Evolutionary conservation across 2,888 invertebrate species (phyloP), one percentile per base, ranked within the genome.

Genomic region (Drosophila phalerata): DNA sequence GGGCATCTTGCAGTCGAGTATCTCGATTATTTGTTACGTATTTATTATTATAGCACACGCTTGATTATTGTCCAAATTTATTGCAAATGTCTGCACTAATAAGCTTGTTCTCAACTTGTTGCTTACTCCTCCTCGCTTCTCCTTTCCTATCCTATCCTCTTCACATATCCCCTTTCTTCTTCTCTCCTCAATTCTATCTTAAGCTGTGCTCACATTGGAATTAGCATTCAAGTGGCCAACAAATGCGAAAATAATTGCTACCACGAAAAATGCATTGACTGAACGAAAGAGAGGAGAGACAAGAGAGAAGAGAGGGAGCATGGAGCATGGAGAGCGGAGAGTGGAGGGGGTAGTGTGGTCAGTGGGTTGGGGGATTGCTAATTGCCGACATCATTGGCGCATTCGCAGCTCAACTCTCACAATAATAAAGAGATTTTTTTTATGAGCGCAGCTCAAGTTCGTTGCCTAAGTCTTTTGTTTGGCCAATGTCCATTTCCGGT

Each of bases 181-280:
- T 45, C 43, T 22, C 57, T 42, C 17, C 19, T 11, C 6, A 1
- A 2, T 11, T 5, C 22, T 43, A 3, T 1, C 4, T 19, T 19
- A 10, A 19, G 42, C 15, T 28, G 10, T 47, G 45, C 15, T 32
- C 52, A 40, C 67, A 66, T 61, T 64, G 71, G 79, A 82, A 85
- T 90, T 85, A 84, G 81, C 89, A 81, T 85, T 87, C 81, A 90
- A 90, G 90, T 79, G 87, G 90, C 90, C 86, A 83, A 85, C 85
- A 91, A 91, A 91, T 91, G 92, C 90, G 92, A 91, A 91, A 86
- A 91, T 91, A 91, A 91, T 91, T 91, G 91, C 91, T 90, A 79
- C 88, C 88, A 86, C 89, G 86, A 89, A 85, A 83, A 63, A 67
- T 68, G 53, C 49, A 53, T 65, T 40, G 45, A 60, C 42, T 38